A percentile compares a stretch with the other conserved stretches of the same genome.
Conservation (phyloP, 2,888 invertebrate species). For the Xestia sexstrigata region DNA sequence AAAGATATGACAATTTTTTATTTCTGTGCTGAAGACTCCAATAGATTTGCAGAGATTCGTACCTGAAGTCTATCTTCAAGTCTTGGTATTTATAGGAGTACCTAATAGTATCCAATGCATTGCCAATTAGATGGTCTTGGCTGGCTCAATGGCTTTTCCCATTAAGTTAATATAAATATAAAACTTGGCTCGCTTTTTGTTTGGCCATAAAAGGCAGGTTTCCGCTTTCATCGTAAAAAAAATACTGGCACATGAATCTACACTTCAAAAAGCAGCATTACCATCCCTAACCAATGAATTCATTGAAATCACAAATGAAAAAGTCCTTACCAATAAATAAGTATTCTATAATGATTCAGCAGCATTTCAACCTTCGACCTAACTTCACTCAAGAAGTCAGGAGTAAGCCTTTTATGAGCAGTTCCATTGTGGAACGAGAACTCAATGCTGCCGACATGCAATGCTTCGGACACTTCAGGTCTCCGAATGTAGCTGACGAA, state of each 20-base stretch:
- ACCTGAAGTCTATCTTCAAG: neutral
- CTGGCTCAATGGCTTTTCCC: neutral
- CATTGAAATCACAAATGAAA: no score
- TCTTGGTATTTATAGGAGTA: neutral
- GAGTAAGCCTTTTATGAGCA: slow-evolving; percentile 80
- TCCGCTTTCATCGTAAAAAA: neutral
- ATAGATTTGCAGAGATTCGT: neutral
- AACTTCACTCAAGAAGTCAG: slow-evolving; percentile 93
- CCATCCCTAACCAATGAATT: neutral
- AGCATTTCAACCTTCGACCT: slow-evolving; percentile 91
- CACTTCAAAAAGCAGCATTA: neutral
- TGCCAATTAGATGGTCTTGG: neutral
- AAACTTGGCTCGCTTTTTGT: neutral
- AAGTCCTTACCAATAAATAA: slow-evolving; percentile 91
- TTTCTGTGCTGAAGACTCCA: neutral
- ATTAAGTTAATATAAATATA: neutral
- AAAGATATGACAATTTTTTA: slow-evolving; percentile 31
- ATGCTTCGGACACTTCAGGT: slow-evolving; percentile 89
- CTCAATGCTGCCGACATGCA: slow-evolving; percentile 93
- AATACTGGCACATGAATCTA: neutral
- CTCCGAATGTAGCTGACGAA: slow-evolving; percentile 91
- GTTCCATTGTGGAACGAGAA: slow-evolving; percentile 75
- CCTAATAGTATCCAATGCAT: neutral
- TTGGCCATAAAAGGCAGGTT: neutral
- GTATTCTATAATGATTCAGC: slow-evolving; percentile 91